Conservation (phyloP, 2,888 invertebrate genomes). For the Polymixis flavicincta region DNA sequence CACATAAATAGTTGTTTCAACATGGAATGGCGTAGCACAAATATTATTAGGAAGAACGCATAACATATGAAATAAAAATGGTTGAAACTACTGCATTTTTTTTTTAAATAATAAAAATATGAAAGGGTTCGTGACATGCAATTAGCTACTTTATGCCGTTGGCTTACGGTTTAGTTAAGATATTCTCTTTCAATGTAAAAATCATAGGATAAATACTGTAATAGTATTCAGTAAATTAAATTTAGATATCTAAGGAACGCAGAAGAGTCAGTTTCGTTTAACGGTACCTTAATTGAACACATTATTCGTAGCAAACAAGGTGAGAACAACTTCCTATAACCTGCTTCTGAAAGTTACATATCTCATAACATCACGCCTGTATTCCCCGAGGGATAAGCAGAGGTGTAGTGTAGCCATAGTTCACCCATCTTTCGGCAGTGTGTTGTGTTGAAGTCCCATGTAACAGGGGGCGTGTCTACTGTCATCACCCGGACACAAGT, state of each 20-base stretch:
- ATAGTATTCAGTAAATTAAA: not conserved
- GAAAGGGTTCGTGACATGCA: not conserved
- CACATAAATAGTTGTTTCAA: slow-evolving; percentile 52
- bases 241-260: not conserved
- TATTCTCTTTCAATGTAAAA: not conserved
- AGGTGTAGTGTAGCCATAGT: not conserved
- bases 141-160: slow-evolving; percentile 8
- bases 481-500: not conserved
- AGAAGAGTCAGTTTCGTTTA: not conserved
- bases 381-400: not conserved
- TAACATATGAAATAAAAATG: slow-evolving; percentile 5
- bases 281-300: not conserved
- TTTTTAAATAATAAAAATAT: not conserved
- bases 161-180: not conserved
- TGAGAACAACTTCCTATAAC: not conserved
- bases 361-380: not conserved
- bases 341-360: not conserved
- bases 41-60: slow-evolving; percentile 19
- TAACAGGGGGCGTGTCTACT: not conserved
- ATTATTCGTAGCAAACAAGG: not conserved
- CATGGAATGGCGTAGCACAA: slow-evolving; percentile 62
- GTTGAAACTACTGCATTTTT: not conserved
- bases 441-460: not conserved
- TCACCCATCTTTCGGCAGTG: not conserved
- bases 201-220: not conserved